Conservation (phyloP, 1,140 invertebrate genomes). For the Procambarus clarkii region DNA sequence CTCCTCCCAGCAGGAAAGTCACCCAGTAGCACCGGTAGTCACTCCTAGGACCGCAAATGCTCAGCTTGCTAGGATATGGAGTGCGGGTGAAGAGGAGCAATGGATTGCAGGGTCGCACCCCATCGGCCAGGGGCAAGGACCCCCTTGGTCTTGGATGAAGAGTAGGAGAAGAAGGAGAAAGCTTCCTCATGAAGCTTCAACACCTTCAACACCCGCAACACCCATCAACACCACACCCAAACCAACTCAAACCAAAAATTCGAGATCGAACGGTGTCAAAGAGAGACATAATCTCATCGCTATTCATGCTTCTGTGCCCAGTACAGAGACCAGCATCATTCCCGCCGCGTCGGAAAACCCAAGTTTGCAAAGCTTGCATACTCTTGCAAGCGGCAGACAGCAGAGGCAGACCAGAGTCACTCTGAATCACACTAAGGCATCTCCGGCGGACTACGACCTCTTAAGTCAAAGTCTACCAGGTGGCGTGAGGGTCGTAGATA, state of each 20-base stretch:
- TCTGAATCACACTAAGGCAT: background rate
- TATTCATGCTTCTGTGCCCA: background rate
- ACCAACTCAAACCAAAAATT: background rate
- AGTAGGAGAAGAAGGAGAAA: slow-evolving; percentile 32
- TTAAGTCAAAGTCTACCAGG: background rate
- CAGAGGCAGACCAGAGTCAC: background rate
- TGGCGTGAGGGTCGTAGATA: background rate
- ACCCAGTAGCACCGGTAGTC: background rate
- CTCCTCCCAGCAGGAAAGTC: background rate
- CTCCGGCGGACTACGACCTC: background rate
- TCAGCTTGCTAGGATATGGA: slow-evolving; percentile 49
- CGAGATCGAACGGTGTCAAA: background rate
- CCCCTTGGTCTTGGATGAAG: slow-evolving; percentile 34
- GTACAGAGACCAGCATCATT: background rate
- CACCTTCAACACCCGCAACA: background rate
- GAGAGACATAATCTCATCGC: background rate
- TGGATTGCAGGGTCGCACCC: slow-evolving; percentile 6
- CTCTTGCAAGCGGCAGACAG: background rate
- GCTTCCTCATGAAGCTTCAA: background rate
- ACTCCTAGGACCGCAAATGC: background rate
- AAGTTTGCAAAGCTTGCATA: background rate
- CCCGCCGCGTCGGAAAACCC: background rate
- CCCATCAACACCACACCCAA: background rate
- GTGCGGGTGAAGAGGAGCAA: slow-evolving; percentile 26
- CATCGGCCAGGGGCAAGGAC: background rate